Evolutionary conservation across 2,113 vertebrate genomes (phyloP).

Genomic region (Syngnathus floridae): DNA sequence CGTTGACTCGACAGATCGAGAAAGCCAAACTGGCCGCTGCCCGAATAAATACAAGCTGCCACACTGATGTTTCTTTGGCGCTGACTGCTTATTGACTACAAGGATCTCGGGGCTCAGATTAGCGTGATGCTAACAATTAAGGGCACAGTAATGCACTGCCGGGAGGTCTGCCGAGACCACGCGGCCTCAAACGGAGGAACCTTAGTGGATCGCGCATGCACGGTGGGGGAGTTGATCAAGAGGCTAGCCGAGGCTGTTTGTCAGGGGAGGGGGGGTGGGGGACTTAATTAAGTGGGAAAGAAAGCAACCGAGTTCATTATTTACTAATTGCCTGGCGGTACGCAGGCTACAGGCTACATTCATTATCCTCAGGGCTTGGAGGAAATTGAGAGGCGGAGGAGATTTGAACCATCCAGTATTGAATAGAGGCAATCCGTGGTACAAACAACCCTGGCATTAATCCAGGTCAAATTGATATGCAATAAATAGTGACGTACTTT

Average conservation of each 20-base stretch:
- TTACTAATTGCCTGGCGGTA: conserved; percentile 46
- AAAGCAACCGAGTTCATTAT: conserved; percentile 38
- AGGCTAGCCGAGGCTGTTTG: conserved; percentile 32
- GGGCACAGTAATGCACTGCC: conserved; percentile 27
- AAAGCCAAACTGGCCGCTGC: conserved; percentile 26
- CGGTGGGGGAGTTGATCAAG: conserved; percentile 19
- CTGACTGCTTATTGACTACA: conserved; percentile 46
- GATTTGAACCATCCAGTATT: conserved; percentile 11
- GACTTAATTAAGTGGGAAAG: conserved; percentile 38
- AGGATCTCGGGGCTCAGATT: conserved; percentile 35
- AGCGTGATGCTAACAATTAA: conserved; percentile 38
- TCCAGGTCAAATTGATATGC: neutral
- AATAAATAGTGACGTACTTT: neutral
- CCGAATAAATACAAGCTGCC: conserved; percentile 23
- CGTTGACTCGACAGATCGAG: conserved; percentile 18
- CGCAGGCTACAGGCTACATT: conserved; percentile 30
- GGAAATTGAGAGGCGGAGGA: conserved; percentile 30
- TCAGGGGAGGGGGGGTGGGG: neutral
- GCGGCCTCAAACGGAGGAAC: conserved; percentile 17
- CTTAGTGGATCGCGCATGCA: conserved; percentile 10
- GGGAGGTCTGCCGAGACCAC: conserved; percentile 10
- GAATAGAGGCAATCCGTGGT: conserved; percentile 19
- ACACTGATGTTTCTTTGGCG: conserved; percentile 25
- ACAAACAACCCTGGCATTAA: conserved; percentile 4
- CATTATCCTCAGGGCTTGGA: conserved; percentile 30